Base-by-base conservation (phyloP, 2,888 invertebrate genomes). In the Blastobasis adustella region DNA sequence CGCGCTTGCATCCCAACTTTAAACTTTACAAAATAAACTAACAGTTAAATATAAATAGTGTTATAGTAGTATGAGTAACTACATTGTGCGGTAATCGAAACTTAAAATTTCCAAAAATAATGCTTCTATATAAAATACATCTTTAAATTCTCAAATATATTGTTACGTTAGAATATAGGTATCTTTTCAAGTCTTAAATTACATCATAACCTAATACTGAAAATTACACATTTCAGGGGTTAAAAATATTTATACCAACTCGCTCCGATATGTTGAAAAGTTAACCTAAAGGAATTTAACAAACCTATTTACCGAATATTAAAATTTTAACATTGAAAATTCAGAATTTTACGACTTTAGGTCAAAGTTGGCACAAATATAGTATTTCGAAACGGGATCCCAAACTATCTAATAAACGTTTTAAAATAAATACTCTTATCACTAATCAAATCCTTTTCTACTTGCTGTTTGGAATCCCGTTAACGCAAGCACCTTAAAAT, bases 121-220 rank as follows among this genome's bases (percentile, higher is more conserved):
- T 67, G 59, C 65, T 60, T 70, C 66, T 74, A 72, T 76, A 79
- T 69, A 79, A 78, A 80, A 79, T 76, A 79, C 69, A 71, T 71
- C 63, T 72, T 66, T 66, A 71, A 66, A 65, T 65, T 65, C 54
- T 56, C 52, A 23, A 23, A 23, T 23, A 23, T 23, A 23, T 23
- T 2, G 23, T 23, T 23, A 23, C 23, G 23, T 23, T 23, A 23
- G 23, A 23, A 23, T 23, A 23, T 23, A 23, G 23, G 23, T 23
- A 23, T 77, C 77, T 80, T 80, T 79, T 79, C 66, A 65, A 79
- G 77, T 80, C 80, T 82, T 82, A 82, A 77, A 79, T 54, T 76
- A 73, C 72, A 60, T 59, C 53, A 62, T 73, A 79, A 79, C 76
- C 78, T 83, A 87, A 85, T 84, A 85, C 85, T 85, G 85, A 82